A percentile compares a stretch with the other conserved stretches of the same genome.
Conservation (phyloP, 2,888 invertebrate genomes). For the Empis livida region DNA sequence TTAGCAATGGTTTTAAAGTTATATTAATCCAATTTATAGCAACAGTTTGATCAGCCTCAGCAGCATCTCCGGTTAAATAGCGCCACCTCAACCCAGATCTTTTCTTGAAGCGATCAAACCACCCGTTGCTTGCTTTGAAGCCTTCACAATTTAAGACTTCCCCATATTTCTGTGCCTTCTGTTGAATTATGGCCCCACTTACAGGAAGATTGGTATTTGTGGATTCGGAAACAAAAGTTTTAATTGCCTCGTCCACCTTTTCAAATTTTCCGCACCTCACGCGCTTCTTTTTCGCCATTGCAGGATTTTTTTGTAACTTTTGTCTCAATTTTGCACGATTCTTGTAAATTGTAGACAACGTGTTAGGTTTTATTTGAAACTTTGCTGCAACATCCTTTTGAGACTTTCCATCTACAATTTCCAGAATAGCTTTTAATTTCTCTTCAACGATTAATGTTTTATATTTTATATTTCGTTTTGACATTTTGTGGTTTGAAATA, state of each 20-base stretch:
- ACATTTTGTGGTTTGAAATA: too few species aligned
- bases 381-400: neutral
- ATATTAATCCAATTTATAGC: constrained; percentile 9
- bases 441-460: neutral
- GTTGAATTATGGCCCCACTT: neutral
- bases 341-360: neutral
- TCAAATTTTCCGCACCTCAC: neutral
- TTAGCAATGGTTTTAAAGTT: constrained; percentile 16
- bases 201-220: neutral
- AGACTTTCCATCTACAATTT: neutral
- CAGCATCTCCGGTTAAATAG: neutral
- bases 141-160: constrained; percentile 2
- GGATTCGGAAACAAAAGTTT: neutral
- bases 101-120: constrained; percentile 14
- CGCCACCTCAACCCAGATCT: neutral
- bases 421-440: neutral
- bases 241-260: neutral
- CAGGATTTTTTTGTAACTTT: neutral
- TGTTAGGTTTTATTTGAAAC: neutral
- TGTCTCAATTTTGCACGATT: neutral
- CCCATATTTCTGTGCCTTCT: neutral
- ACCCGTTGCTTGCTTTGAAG: constrained; percentile 12
- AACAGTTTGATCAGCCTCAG: constrained; percentile 1
- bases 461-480: too few species aligned
- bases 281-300: neutral